Base-by-base conservation (phyloP, 2,797 vertebrate species). In the Acanthurus leucopareius region DNA sequence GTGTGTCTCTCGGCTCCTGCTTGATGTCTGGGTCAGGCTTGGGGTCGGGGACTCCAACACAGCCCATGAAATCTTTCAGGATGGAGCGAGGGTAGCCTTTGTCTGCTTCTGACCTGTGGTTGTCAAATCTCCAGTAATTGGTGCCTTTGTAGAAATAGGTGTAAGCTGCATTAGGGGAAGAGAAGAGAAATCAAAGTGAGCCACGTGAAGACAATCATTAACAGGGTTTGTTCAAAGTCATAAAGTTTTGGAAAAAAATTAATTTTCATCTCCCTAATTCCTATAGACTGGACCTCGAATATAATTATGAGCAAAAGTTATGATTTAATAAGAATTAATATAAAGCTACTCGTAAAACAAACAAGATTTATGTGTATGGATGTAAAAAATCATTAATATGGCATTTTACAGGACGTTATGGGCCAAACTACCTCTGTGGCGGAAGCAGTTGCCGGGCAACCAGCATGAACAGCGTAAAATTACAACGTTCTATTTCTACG, bases 41-140 rank as follows among this genome's bases (percentile, higher is more conserved):
- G 0, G 94, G 94, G 44, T 94, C 84, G 15, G 94, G 86, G 35
- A 91, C 94, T 0, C 93, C 93, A 2, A 89, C 89, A 70, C 98
- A 99, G 82, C 98, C 98, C 98, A 99, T 99, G 90, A 98, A 99
- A 85, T 99, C 97, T 78, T 96, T 96, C 35, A 99, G 91, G 88
- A 99, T 97, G 80, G 98, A 99, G 91, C 97, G 97, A 25, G 98
- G 98, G 86, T 95, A 99, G 72, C 97, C 97, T 0, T 95, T 91
- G 79, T 99, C 98, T 0, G 97, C 96, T 47, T 96, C 96, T 63
- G 96, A 94, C 60, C 89, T 94, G 74, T 84, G 95, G 2, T 99
- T 99, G 93, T 99, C 96, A 0, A 98, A 98, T 79, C 98, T 97
- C 98, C 98, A 99, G 93, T 99, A 99, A 80, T 95, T 97, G 53